A percentile compares a stretch with the other conserved stretches of the same genome.
Evolutionary conservation across 2,797 vertebrate genomes (phyloP).

Genomic region (Enteromius thamalakanensis): DNA sequence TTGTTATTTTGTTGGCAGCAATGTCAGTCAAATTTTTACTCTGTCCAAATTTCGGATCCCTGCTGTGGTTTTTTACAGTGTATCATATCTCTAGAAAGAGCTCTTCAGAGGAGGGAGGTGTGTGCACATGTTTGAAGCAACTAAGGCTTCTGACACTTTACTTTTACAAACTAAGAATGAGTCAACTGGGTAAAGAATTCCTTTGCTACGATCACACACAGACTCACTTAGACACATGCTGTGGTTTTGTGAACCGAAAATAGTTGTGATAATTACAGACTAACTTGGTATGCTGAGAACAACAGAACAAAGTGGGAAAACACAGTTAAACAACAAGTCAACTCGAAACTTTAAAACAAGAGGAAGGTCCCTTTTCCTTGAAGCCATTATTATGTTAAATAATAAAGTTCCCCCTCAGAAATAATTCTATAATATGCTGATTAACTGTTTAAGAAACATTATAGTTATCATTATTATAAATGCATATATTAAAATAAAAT

Average conservation of each 20-base stretch:
- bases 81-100: neutral
- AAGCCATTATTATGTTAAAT: neutral
- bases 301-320: constrained; percentile 30
- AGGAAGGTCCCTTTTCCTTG: neutral
- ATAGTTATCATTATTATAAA: no score
- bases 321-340: constrained; percentile 10
- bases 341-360: constrained; percentile 16
- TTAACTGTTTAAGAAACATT: neutral
- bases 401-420: neutral
- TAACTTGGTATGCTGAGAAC: constrained; percentile 15
- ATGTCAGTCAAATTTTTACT: constrained; percentile 42
- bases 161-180: constrained; percentile 66
- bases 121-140: constrained; percentile 50
- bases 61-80: neutral
- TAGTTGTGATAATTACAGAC: constrained; percentile 13
- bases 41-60: neutral
- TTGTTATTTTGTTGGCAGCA: constrained; percentile 57
- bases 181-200: constrained; percentile 71
- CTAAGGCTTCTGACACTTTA: constrained; percentile 64
- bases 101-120: constrained; percentile 8
- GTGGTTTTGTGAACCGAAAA: constrained; percentile 51
- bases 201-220: constrained; percentile 23
- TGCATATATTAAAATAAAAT: no score
- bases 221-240: constrained; percentile 69
- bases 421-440: neutral